Evolutionary conservation across 2,113 vertebrate genomes (phyloP).

Genomic region (Thomomys bottae): DNA sequence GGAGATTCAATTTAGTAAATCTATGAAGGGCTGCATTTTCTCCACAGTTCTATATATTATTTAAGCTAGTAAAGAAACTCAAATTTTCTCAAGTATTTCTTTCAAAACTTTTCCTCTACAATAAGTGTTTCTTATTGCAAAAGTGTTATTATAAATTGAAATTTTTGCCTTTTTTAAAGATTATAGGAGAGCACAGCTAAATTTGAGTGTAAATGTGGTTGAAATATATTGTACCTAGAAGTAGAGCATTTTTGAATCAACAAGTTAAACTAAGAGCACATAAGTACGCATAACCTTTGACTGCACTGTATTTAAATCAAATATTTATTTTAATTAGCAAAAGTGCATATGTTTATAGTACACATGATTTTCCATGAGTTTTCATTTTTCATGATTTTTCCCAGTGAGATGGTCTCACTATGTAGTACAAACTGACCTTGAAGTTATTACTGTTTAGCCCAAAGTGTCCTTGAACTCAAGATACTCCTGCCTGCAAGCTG

Average conservation of each 20-base stretch:
- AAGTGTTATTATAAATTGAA: neutral
- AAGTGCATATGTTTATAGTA: neutral
- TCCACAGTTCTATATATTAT: neutral
- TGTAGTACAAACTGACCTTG: no score
- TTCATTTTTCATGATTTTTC: no score
- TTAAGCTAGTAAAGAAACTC: neutral
- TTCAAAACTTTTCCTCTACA: neutral
- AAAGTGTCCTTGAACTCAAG: no score
- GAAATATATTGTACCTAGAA: neutral
- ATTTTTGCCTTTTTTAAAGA: slow-evolving; percentile 35
- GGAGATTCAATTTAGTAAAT: neutral
- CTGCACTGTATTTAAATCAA: neutral
- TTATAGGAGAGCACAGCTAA: neutral
- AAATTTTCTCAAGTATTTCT: neutral
- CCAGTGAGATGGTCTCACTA: no score
- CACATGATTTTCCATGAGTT: neutral
- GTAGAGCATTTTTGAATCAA: neutral
- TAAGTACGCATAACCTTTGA: neutral
- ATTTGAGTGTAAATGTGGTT: slow-evolving; percentile 22
- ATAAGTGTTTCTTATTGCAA: neutral
- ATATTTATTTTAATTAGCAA: neutral
- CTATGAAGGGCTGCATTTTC: neutral
- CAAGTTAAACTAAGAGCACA: neutral
- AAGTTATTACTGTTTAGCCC: no score
- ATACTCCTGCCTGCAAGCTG: no score